Base-by-base conservation (phyloP, 2,113 vertebrate genomes). In the Synodontis membranacea region DNA sequence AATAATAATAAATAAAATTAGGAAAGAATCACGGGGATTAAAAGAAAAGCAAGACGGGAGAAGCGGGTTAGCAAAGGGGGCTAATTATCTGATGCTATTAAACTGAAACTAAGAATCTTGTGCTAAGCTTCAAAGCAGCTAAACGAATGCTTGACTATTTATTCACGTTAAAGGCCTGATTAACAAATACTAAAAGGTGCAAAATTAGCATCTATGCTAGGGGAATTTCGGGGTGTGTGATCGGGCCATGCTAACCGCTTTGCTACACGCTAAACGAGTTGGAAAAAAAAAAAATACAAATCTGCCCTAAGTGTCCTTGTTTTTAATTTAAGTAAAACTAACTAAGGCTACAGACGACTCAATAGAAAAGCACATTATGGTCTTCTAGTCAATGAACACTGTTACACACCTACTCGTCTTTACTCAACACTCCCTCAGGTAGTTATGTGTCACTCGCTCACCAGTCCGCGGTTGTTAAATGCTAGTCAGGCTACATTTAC, bases 301-400 rank as follows among this genome's bases (percentile, higher is more conserved):
- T 85, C 54, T 81, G 66, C 64, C 21, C 31, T 82, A 80, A 46
- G 17, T 9, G 34, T 46, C 6, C 46, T 56, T 39, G 52, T 28
- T 34, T 14, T 12, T 31, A 28, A 23, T 72, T 44, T 74, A 34
- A 54, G 1, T 31, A 50, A 48, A 34, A 34, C 23, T 37, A 64
- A 34, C 52, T 68, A 31, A 42, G 37, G 56, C 86, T 83, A 83
- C 58, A 76, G 34, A 75, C 25, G 42, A 56, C 66, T 58, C 3
- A 31, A 75, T 50, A 86, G 54, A 86, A 86, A 82, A 62, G 80
- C 80, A 75, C 52, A 39, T 76, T 83, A 76, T 3, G 85, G 58
- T 82, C 64, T 92, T 82, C 68, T 92, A 89, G 86, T 88, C 70
- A 83, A 89, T 92, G 93, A 94, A 94, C 93, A 95, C 93, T 94